A percentile compares a stretch with the other conserved stretches of the same genome.
These are phyloP conservation scores for Lepetodrilus schrolli DNA, from an alignment of 2,888 invertebrate species.

Conservation along the genomic window DNA sequence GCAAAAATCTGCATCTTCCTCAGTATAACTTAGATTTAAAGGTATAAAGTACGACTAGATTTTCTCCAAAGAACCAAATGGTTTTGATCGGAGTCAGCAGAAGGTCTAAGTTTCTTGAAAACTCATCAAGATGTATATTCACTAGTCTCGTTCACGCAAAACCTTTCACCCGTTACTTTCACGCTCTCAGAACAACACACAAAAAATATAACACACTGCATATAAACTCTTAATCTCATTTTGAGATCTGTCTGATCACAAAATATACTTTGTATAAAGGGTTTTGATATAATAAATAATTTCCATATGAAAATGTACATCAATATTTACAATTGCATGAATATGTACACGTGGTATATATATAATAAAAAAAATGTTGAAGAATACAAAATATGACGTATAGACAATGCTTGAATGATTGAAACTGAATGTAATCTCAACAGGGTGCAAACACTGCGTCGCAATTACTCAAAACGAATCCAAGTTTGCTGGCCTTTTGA, in stretches of 20 bases:
- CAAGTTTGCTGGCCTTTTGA: background rate
- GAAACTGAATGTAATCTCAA: slow-evolving; percentile 31
- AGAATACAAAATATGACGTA: slow-evolving; percentile 12
- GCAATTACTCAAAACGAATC: background rate
- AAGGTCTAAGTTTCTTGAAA: background rate
- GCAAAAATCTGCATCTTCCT: background rate
- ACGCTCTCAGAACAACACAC: slow-evolving; percentile 13
- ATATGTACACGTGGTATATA: slow-evolving; percentile 6
- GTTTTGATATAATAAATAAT: slow-evolving; percentile 37
- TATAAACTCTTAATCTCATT: slow-evolving; percentile 33
- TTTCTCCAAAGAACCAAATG: background rate
- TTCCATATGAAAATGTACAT: slow-evolving; percentile 41
- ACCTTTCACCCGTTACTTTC: background rate
- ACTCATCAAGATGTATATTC: slow-evolving; percentile 15
- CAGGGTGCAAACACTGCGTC: background rate
- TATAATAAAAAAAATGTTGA: slow-evolving; percentile 16
- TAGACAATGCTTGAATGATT: slow-evolving; percentile 23
- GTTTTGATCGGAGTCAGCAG: background rate
- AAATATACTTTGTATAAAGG: slow-evolving; percentile 38
- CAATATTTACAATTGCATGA: slow-evolving; percentile 37
- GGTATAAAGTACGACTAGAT: background rate
- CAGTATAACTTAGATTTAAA: background rate
- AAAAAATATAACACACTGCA: slow-evolving; percentile 21
- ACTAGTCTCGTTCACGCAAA: background rate
- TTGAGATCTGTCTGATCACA: slow-evolving; percentile 38